Conservation (phyloP, 2,113 vertebrate genomes). For the Loxodonta africana region DNA sequence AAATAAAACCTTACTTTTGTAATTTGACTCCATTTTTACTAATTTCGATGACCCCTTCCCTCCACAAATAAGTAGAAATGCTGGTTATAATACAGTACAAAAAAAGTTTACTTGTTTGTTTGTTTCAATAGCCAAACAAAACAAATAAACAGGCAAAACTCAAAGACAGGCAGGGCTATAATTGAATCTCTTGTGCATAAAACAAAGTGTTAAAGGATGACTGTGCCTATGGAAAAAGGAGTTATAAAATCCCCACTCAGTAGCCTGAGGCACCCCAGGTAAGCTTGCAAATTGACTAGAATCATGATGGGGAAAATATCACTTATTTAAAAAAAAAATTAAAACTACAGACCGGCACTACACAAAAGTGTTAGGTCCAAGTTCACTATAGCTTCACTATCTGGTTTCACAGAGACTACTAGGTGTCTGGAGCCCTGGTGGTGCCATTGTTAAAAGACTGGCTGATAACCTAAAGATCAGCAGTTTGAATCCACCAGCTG, state of each 20-base stretch:
- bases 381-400: neutral
- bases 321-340: neutral
- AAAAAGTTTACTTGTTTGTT: neutral
- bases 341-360: neutral
- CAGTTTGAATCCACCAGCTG: too few relatives aligned
- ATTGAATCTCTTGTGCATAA: neutral
- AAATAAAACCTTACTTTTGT: conserved; percentile 23
- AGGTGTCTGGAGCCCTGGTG: neutral
- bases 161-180: neutral
- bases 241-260: conserved; percentile 9
- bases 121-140: neutral
- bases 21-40: conserved; percentile 19
- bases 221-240: neutral
- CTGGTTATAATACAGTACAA: neutral
- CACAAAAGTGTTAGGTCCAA: neutral
- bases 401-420: neutral
- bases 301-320: neutral
- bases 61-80: conserved; percentile 48
- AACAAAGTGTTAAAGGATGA: neutral
- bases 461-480: too few relatives aligned
- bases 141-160: conserved; percentile 18
- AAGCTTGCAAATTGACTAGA: neutral
- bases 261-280: neutral
- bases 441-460: too few relatives aligned
- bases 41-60: neutral